Conservation (phyloP, 2,888 invertebrate genomes). For the Kuschelorhynchus macadamiae region DNA sequence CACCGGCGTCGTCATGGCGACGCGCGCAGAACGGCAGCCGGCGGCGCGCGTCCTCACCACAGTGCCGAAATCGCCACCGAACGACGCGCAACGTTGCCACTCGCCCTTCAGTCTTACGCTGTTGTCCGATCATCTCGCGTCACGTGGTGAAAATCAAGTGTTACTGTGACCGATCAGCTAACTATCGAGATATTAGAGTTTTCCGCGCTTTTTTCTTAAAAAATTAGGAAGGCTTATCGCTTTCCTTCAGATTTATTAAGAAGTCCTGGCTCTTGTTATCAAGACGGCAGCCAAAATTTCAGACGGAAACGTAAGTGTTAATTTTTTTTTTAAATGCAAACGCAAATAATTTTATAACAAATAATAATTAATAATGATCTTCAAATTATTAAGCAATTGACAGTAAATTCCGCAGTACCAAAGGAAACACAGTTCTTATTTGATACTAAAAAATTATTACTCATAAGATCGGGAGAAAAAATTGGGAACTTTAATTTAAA, state of each 20-base stretch:
- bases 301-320: slow-evolving; percentile 44
- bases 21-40: slow-evolving; percentile 58
- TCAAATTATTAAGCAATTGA: too few relatives aligned
- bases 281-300: slow-evolving; percentile 49
- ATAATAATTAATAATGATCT: too few relatives aligned
- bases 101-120: slow-evolving; percentile 41
- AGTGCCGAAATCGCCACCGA: slow-evolving; percentile 48
- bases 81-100: slow-evolving; percentile 48
- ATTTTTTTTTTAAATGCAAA: too few relatives aligned
- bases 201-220: slow-evolving; percentile 16
- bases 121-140: slow-evolving; percentile 44
- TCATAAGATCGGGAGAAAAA: too few relatives aligned
- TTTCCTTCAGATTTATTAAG: slow-evolving; percentile 17
- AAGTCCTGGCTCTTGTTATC: slow-evolving; percentile 42
- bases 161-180: slow-evolving; percentile 21
- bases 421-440: too few relatives aligned
- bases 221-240: slow-evolving; percentile 18
- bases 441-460: too few relatives aligned
- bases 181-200: not conserved
- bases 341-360: too few relatives aligned
- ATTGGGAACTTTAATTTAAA: too few relatives aligned
- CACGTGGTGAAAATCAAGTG: slow-evolving; percentile 41
- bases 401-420: too few relatives aligned
- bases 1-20: slow-evolving; percentile 67
- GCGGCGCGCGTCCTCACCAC: slow-evolving; percentile 45